Evolutionary conservation across 2,797 vertebrate genomes (phyloP).

Genomic region (Botia kubotai): DNA sequence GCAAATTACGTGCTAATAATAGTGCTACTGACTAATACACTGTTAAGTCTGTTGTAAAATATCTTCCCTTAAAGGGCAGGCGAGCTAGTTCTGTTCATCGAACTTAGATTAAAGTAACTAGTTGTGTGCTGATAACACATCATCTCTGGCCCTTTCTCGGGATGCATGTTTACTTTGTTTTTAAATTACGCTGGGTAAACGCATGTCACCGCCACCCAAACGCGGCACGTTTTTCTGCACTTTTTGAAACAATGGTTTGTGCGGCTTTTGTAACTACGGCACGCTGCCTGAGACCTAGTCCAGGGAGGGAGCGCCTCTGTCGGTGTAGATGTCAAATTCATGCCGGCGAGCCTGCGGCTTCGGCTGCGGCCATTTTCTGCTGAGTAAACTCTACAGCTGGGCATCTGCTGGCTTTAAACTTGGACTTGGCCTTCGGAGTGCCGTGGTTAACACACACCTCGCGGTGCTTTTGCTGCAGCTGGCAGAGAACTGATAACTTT

Average conservation of each 20-base stretch:
- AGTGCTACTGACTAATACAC: not conserved
- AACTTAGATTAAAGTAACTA: not conserved
- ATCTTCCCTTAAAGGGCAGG: not conserved
- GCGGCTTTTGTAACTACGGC: conserved; percentile 43
- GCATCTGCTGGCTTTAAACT: conserved; percentile 59
- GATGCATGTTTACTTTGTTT: not conserved
- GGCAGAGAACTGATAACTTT: conserved; percentile 53
- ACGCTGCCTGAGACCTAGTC: conserved; percentile 47
- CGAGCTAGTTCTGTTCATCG: not conserved
- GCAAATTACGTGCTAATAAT: conserved; percentile 2
- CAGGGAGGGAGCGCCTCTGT: conserved; percentile 67
- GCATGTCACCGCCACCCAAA: conserved; percentile 8
- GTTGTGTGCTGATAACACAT: not conserved
- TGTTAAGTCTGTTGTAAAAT: conserved; percentile 1
- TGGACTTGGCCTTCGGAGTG: conserved; percentile 62
- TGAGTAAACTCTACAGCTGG: conserved; percentile 59
- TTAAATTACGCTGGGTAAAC: not conserved
- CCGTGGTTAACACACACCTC: conserved; percentile 40
- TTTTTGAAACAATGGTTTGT: conserved; percentile 27
- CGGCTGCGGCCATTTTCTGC: conserved; percentile 84
- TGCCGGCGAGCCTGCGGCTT: conserved; percentile 71
- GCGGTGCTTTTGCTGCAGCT: conserved; percentile 1
- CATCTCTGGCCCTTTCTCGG: conserved; percentile 6
- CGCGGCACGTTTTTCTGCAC: not conserved
- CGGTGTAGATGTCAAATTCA: conserved; percentile 79